Conservation (phyloP, 2,888 invertebrate genomes). For the Papilio elwesi region DNA sequence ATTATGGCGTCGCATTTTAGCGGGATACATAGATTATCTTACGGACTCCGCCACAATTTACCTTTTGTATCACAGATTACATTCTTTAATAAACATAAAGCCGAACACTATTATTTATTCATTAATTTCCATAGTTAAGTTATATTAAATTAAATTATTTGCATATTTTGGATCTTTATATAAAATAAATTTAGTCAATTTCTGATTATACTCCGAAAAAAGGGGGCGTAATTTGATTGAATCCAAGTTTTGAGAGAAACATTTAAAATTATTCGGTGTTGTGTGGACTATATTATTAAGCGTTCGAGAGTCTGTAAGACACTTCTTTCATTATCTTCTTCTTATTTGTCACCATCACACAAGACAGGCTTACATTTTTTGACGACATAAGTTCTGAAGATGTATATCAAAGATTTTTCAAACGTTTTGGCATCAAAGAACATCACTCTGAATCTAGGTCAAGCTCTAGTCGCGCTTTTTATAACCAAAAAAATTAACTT, state of each 20-base stretch:
- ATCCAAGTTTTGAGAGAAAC: no score
- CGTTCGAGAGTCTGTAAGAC: neutral
- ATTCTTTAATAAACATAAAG: neutral
- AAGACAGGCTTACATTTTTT: neutral
- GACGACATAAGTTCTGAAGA: neutral
- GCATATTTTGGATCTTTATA: no score
- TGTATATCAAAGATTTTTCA: neutral
- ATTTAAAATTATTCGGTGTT: no score
- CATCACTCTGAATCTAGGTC: neutral
- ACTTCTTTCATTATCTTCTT: neutral
- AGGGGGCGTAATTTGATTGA: no score
- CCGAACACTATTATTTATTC: neutral
- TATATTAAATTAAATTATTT: no score
- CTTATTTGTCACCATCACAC: neutral
- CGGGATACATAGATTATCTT: slow-evolving; percentile 32
- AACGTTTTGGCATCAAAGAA: neutral
- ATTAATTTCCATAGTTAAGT: no score
- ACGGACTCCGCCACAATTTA: slow-evolving; percentile 17
- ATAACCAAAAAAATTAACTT: neutral
- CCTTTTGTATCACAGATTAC: slow-evolving; percentile 23
- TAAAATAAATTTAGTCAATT: no score
- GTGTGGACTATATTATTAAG: no score
- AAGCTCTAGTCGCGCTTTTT: neutral
- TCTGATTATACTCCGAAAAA: no score
- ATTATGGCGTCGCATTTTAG: slow-evolving; percentile 31